phyloP scores from a whole-genome alignment of 2,113 vertebrate species.

The Thamnophis sirtalis region DNA sequence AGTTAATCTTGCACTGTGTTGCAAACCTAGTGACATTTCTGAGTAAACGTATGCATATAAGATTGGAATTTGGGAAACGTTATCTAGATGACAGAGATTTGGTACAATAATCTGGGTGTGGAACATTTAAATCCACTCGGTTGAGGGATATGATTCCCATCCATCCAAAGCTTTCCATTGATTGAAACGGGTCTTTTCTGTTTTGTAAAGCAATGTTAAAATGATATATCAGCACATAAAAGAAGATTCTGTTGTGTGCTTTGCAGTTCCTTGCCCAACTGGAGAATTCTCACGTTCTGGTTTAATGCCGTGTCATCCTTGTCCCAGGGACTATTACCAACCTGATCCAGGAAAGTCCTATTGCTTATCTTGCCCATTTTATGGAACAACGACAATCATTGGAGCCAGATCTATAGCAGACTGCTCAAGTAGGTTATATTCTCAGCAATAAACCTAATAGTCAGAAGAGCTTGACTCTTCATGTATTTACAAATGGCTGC shows the following conservation, averaged over 20 bases:
- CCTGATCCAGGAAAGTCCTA: conserved; percentile 90
- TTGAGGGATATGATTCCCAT: background rate
- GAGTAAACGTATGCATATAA: background rate
- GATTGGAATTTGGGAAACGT: background rate
- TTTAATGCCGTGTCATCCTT: conserved; percentile 90
- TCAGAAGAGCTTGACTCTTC: background rate
- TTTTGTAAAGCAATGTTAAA: background rate
- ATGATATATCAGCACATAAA: background rate
- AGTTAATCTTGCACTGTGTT: background rate
- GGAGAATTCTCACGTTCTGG: conserved; percentile 94
- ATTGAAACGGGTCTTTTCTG: background rate
- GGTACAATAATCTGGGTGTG: background rate
- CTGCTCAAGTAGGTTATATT: conserved; percentile 86
- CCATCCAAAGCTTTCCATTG: background rate
- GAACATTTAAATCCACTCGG: background rate
- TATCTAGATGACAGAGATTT: background rate
- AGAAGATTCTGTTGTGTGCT: conserved; percentile 27
- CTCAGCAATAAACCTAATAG: background rate
- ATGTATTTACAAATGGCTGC: background rate
- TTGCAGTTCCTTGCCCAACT: conserved; percentile 84
- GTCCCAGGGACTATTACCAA: conserved; percentile 95
- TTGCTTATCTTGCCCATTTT: conserved; percentile 94
- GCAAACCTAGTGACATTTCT: background rate
- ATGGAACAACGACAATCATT: conserved; percentile 85
- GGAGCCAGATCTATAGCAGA: conserved; percentile 89